Evolutionary conservation across 2,113 vertebrate genomes (phyloP), one percentile per base, ranked within the genome.

Genomic region (Tiliqua scincoides): DNA sequence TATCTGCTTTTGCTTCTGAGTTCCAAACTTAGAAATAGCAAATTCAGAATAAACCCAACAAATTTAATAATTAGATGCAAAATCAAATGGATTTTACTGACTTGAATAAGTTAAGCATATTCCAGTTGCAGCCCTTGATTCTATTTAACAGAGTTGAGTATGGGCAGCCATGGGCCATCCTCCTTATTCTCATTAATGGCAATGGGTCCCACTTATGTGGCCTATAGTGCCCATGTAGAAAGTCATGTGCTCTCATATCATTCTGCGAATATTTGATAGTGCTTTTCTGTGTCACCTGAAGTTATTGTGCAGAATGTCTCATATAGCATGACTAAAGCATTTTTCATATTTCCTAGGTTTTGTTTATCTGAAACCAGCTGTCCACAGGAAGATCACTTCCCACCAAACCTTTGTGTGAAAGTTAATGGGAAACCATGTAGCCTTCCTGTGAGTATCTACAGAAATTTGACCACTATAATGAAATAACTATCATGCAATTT

Each of bases 321-420:
- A 70, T 80, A 89, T 88, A 88, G 89, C 68, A 0, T 95, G 88
- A 92, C 80, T 92, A 88, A 92, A 4, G 82, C 94, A 12, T 92
- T 85, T 32, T 92, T 74, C 62, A 91, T 89, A 89, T 91, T 85
- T 96, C 54, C 92, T 89, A 99, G 99, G 96, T 99, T 99, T 97
- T 99, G 99, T 96, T 97, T 99, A 94, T 99, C 99, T 88, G 99
- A 99, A 97, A 99, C 99, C 40, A 99, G 99, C 95, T 99, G 99
- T 97, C 99, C 99, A 89, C 99, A 99, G 96, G 99, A 99, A 97
- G 99, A 99, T 97, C 98, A 99, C 95, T 99, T 99, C 88, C 99
- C 99, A 91, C 98, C 99, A 85, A 99, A 99, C 94, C 97, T 99
- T 84, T 99, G 98, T 91, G 99, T 99, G 93, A 99, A 99, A 98